Evolutionary conservation across 2,113 vertebrate genomes (phyloP), one percentile per base, ranked within the genome.

Genomic region (Pipa parva): DNA sequence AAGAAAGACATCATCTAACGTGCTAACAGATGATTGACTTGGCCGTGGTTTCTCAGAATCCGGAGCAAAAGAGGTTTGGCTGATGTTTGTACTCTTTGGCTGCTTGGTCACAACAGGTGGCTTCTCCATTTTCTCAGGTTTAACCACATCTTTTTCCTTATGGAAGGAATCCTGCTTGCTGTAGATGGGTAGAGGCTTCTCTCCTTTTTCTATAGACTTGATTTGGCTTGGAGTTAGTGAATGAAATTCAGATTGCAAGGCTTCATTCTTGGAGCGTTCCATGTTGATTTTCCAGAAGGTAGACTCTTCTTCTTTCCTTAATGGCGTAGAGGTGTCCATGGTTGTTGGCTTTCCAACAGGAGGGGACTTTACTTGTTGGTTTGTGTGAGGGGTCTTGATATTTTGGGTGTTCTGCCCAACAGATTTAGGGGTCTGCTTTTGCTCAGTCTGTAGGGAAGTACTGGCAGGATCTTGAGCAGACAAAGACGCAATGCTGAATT

Each of bases 161-260:
- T 63, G 57, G 76, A 76, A 1, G 0, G 83, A 80, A 15, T 94
- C 95, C 66, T 89, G 93, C 73, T 93, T 83, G 58, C 90, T 89
- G 75, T 94, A 94, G 5, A 87, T 84, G 0, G 94, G 89, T 69
- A 94, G 78, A 7, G 88, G 76, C 76, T 98, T 99, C 78, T 98
- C 97, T 55, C 94, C 97, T 74, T 97, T 99, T 80, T 99, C 95
- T 69, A 99, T 83, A 31, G 94, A 98, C 75, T 99, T 99, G 79
- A 99, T 97, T 83, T 99, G 97, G 75, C 97, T 99, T 10, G 97
- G 97, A 0, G 94, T 99, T 57, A 99, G 79, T 0, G 94, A 97
- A 73, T 91, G 92, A 81, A 97, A 97, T 46, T 94, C 91, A 0
- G 90, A 87, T 63, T 93, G 87, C 9, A 92, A 88, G 2, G 93